A percentile compares a stretch with the other conserved stretches of the same genome.
phyloP scores from a whole-genome alignment of 2,888 invertebrate genomes.

The Pandemis heparana region DNA sequence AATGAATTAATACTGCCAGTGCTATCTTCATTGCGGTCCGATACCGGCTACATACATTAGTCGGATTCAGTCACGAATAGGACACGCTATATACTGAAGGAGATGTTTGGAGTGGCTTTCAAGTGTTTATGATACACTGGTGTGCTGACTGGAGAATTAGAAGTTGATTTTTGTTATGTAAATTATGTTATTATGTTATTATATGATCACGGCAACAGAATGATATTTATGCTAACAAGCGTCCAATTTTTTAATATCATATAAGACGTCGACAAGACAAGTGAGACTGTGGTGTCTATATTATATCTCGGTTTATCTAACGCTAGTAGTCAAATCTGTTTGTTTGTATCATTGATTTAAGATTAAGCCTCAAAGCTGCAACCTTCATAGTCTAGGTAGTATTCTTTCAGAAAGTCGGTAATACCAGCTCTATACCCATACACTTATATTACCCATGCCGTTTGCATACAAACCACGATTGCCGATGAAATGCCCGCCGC shows the following conservation, averaged over 20 bases:
- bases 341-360: no score
- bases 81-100: conserved; percentile 45
- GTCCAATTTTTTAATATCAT: no score
- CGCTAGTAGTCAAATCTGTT: no score
- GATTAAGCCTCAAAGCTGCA: no score
- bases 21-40: conserved; percentile 77
- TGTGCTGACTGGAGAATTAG: not conserved
- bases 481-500: conserved; percentile 66
- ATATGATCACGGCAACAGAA: no score
- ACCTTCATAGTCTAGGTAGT: not conserved
- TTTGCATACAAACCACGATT: conserved; percentile 68
- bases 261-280: no score
- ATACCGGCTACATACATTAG: conserved; percentile 72
- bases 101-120: conserved; percentile 45
- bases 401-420: not conserved
- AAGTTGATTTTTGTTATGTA: no score
- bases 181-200: no score
- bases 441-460: conserved; percentile 54
- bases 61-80: conserved; percentile 69
- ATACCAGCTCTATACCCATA: conserved; percentile 57
- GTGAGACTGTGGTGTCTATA: no score
- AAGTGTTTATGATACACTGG: not conserved
- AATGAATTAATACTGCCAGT: conserved; percentile 80
- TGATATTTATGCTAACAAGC: no score
- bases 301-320: no score